Percentiles rank a stretch among this genome's conserved stretches.
Evolutionary conservation across 2,888 invertebrate species (phyloP).

Genomic region (Sylvicola fuscatus): DNA sequence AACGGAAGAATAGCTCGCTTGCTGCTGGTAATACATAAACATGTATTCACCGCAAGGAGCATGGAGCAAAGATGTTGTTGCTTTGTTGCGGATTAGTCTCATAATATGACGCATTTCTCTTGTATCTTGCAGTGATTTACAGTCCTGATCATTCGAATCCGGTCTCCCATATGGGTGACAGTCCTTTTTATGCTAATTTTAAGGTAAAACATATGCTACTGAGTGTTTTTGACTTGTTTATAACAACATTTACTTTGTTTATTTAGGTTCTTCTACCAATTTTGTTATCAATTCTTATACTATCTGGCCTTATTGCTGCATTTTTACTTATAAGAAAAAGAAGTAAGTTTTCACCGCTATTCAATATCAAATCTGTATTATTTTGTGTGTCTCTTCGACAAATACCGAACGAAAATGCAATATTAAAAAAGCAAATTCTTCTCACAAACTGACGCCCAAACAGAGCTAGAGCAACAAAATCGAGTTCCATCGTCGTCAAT

Average conservation of each 20-base stretch:
- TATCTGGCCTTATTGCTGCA: constrained; percentile 41
- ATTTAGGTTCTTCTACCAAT: constrained; percentile 31
- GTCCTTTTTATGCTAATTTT: constrained; percentile 44
- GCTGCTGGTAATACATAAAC: too few species aligned
- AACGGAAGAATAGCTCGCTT: too few species aligned
- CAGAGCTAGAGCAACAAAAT: constrained; percentile 27
- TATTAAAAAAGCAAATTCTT: too few species aligned
- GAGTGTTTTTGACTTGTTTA: neutral
- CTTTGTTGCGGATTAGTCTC: too few species aligned
- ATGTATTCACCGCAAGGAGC: too few species aligned
- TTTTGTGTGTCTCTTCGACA: too few species aligned
- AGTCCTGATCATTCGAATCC: constrained; percentile 44
- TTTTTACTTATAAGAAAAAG: constrained; percentile 48
- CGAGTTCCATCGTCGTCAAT: constrained; percentile 28
- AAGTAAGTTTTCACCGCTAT: constrained; percentile 40
- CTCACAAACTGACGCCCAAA: too few species aligned
- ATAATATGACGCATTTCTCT: too few species aligned
- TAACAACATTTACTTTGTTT: neutral
- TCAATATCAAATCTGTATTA: too few species aligned
- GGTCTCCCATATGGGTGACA: constrained; percentile 41
- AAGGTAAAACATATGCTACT: constrained; percentile 14
- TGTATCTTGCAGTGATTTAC: constrained; percentile 22
- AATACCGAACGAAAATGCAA: too few species aligned
- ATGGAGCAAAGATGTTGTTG: too few species aligned
- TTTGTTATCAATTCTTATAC: constrained; percentile 41